Conservation (phyloP, 1,140 invertebrate genomes). For the Pteromalus puparum region DNA sequence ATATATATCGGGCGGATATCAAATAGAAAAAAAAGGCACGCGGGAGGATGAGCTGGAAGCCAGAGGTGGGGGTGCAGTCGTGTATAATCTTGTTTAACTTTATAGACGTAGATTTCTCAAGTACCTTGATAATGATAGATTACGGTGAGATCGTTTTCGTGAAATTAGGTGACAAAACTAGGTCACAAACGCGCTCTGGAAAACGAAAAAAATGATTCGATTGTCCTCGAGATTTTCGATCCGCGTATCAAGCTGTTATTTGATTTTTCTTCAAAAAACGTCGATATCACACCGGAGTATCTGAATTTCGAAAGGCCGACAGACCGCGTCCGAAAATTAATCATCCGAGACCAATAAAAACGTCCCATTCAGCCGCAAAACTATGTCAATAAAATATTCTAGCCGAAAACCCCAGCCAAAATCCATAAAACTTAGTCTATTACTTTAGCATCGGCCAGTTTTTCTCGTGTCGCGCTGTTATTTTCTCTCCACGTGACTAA, state of each 20-base stretch:
- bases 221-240: background rate
- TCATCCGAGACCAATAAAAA: background rate
- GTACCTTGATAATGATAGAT: constrained; percentile 15
- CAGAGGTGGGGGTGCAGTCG: background rate
- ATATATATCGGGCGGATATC: background rate
- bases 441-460: background rate
- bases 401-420: background rate
- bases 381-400: background rate
- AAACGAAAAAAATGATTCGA: background rate
- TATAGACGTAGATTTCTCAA: constrained; percentile 8
- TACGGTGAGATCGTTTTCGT: background rate
- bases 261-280: too few relatives aligned
- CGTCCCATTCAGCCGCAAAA: background rate
- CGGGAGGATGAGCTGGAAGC: background rate
- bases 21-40: background rate
- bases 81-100: constrained; percentile 20
- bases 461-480: background rate
- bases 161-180: background rate
- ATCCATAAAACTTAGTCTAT: background rate
- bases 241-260: too few relatives aligned
- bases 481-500: constrained; percentile 1
- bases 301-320: background rate
- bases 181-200: background rate
- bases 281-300: background rate
- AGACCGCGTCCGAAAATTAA: background rate